phyloP scores from a whole-genome alignment of 2,113 vertebrate genomes.

The Pterocles gutturalis region DNA sequence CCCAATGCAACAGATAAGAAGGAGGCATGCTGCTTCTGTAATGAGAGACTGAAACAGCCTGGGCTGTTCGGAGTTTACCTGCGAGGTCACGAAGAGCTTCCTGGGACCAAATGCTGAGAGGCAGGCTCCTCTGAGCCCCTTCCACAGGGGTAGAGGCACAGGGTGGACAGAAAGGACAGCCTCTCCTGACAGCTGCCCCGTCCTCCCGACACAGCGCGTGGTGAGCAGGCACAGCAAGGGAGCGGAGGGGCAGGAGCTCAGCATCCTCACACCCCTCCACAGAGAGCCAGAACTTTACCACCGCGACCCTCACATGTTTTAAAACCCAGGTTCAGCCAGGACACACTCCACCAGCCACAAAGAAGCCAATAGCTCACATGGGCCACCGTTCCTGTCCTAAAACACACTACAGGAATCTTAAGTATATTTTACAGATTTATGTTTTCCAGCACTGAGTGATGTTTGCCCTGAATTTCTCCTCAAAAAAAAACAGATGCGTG shows the following conservation, averaged over 20 bases:
- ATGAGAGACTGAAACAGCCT: neutral
- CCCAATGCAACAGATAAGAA: neutral
- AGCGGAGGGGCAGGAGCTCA: neutral
- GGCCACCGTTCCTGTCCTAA: neutral
- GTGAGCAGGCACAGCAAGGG: neutral
- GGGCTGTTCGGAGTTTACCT: neutral
- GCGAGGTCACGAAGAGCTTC: neutral
- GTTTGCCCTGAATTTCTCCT: constrained; percentile 17
- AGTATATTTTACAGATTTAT: neutral
- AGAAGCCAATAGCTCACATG: neutral
- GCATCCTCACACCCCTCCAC: neutral
- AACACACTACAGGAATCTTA: neutral
- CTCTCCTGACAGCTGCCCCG: neutral
- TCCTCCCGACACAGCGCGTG: neutral
- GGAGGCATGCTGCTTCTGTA: neutral
- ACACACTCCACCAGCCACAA: neutral
- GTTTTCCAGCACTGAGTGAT: neutral
- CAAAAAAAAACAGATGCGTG: rapidly evolving
- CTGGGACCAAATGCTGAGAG: neutral
- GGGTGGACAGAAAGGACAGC: neutral
- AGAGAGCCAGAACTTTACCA: neutral
- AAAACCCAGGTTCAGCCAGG: neutral
- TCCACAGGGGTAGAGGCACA: rapidly evolving
- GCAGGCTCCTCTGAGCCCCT: neutral
- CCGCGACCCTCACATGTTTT: neutral